These are phyloP conservation scores for Chironomus tentans DNA, from an alignment of 2,888 invertebrate species.

Conservation along the genomic window DNA sequence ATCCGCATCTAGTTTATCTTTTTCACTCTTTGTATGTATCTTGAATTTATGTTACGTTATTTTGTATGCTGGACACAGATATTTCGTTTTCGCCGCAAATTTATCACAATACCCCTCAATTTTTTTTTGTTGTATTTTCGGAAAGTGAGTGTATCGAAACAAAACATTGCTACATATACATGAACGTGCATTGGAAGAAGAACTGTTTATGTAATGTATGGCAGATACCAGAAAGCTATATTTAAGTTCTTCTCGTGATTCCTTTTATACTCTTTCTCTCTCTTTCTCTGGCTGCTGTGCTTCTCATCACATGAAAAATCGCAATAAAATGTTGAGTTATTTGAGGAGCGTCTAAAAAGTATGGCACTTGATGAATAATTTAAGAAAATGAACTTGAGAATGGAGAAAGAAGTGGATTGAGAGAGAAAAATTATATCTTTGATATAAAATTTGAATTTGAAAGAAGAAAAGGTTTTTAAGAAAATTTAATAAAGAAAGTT, in stretches of 20 bases:
- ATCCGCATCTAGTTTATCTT: constrained; percentile 22
- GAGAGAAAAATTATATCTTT: no score
- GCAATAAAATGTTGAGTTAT: background rate
- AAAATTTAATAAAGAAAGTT: no score
- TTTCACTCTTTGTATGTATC: constrained; percentile 5
- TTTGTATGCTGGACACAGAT: constrained; percentile 22
- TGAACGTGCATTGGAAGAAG: background rate
- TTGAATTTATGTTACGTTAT: constrained; percentile 21
- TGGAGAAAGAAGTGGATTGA: background rate
- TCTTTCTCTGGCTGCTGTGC: no score
- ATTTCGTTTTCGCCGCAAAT: constrained; percentile 20
- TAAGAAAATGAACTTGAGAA: background rate
- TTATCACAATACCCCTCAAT: constrained; percentile 26
- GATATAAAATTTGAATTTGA: no score
- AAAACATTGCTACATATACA: background rate
- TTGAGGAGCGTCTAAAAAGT: background rate
- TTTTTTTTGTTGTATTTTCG: background rate
- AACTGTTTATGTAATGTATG: background rate
- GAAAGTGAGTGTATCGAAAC: background rate
- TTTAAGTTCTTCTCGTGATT: no score
- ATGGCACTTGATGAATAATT: constrained; percentile 8
- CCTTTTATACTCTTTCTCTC: background rate
- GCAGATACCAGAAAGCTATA: background rate
- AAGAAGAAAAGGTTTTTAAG: no score
- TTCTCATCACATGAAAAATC: background rate